phyloP scores from a whole-genome alignment of 2,113 vertebrate species.

The Colossoma macropomum region DNA sequence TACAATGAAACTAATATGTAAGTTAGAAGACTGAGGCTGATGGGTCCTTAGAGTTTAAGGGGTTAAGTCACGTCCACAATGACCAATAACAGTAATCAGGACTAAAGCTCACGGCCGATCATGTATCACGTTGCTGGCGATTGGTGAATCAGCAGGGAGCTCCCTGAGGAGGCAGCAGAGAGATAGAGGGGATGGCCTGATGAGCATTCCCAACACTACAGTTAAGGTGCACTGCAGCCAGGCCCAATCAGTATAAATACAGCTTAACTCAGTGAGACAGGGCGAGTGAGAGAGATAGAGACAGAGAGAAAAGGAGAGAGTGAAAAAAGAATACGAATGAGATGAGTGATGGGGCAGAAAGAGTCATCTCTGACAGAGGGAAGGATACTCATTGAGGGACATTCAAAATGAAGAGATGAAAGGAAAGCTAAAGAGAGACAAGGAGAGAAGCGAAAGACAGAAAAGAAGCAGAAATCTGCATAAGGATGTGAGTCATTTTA shows the following conservation, averaged over 20 bases:
- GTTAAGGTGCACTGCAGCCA: background rate
- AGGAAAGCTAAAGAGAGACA: background rate
- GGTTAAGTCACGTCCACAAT: background rate
- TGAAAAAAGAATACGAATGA: background rate
- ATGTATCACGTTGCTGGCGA: slow-evolving; percentile 1
- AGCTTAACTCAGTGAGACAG: slow-evolving; percentile 24
- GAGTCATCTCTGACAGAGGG: background rate
- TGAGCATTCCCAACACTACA: slow-evolving; percentile 25
- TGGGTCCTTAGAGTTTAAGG: background rate
- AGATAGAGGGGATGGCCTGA: slow-evolving; percentile 27
- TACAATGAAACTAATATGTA: background rate
- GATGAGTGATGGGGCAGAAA: slow-evolving; percentile 16
- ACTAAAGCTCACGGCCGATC: slow-evolving; percentile 17
- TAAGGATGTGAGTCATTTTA: background rate
- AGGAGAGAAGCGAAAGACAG: background rate
- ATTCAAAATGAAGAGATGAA: background rate
- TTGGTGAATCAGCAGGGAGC: slow-evolving; percentile 30
- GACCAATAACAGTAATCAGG: slow-evolving; percentile 39
- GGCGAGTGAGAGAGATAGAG: background rate
- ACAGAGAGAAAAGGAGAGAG: background rate
- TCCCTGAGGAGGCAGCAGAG: slow-evolving; percentile 23
- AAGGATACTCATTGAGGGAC: background rate
- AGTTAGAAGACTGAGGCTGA: background rate
- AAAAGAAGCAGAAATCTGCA: background rate
- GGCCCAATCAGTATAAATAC: slow-evolving; percentile 23